Percentiles rank a stretch among this genome's conserved stretches.
These are phyloP conservation scores for Pseudonaja textilis DNA, from an alignment of 2,113 vertebrate genomes.

Conservation along the genomic window DNA sequence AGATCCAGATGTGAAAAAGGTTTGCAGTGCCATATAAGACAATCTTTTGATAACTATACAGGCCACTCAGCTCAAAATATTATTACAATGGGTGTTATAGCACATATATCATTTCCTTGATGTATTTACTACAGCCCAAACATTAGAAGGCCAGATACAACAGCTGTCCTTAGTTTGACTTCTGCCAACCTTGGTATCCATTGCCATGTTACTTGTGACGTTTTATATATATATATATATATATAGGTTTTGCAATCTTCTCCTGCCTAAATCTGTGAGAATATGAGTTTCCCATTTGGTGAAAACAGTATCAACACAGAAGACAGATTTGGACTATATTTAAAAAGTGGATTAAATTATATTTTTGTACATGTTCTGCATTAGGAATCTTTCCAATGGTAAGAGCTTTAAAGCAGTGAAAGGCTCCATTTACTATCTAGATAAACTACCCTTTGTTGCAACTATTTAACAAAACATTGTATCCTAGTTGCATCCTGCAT, in stretches of 20 bases:
- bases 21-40: neutral
- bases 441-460: neutral
- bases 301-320: neutral
- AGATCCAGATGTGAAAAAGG: neutral
- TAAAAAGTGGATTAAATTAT: neutral
- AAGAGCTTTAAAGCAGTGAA: neutral
- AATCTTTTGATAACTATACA: neutral
- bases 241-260: neutral
- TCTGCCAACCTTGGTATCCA: neutral
- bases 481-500: neutral
- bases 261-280: neutral
- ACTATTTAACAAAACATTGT: neutral
- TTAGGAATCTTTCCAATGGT: neutral
- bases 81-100: neutral
- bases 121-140: neutral
- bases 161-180: neutral
- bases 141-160: neutral
- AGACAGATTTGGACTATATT: neutral
- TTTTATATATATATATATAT: neutral
- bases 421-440: neutral
- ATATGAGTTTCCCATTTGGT: neutral
- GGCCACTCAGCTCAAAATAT: neutral
- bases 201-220: neutral
- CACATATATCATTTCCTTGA: neutral
- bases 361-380: neutral